These are phyloP conservation scores for Clarias batrachus DNA, from an alignment of 2,113 vertebrate species.

Conservation along the genomic window DNA sequence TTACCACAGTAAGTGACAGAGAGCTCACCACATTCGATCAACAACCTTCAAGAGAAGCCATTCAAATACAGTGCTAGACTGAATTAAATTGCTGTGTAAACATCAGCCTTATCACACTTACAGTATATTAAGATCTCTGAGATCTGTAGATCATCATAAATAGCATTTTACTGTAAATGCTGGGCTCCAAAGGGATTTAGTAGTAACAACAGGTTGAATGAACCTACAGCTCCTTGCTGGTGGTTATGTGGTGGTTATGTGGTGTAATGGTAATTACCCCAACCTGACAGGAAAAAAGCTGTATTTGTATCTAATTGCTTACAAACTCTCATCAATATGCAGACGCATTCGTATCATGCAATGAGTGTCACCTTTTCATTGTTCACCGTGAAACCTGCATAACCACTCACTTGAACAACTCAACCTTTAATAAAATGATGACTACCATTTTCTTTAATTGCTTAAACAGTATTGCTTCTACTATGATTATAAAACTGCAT, in stretches of 20 bases:
- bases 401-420: constrained; percentile 34
- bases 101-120: not conserved
- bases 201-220: not conserved
- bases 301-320: not conserved
- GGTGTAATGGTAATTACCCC: not conserved
- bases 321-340: not conserved
- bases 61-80: not conserved
- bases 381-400: constrained; percentile 54
- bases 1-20: not conserved
- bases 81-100: not conserved
- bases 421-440: constrained; percentile 53
- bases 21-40: not conserved
- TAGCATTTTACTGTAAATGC: not conserved
- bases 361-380: not conserved
- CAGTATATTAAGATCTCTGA: not conserved
- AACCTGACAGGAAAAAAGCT: not conserved
- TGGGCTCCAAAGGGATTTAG: not conserved
- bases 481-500: constrained; percentile 80
- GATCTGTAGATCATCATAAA: not conserved
- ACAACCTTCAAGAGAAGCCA: not conserved
- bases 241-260: too few species aligned
- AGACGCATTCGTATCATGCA: not conserved
- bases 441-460: constrained; percentile 69
- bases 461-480: constrained; percentile 72
- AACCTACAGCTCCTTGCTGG: not conserved